These are phyloP conservation scores for Cecidostiba fungosa DNA, from an alignment of 2,888 invertebrate species.

Conservation along the genomic window DNA sequence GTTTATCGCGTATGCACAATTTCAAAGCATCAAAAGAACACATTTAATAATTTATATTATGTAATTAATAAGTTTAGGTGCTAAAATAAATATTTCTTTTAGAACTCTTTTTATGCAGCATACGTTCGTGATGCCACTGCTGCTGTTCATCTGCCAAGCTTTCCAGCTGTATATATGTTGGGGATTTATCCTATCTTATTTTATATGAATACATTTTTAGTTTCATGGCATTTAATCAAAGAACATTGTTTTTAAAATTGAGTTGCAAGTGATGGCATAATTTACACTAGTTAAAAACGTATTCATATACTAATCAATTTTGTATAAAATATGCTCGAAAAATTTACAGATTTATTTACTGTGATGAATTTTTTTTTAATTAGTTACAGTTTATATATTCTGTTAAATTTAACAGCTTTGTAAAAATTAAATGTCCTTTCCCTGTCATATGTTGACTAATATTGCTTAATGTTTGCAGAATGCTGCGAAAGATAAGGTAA, in stretches of 20 bases:
- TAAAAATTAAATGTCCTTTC: slow-evolving; percentile 63
- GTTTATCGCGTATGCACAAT: slow-evolving; percentile 39
- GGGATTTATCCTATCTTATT: slow-evolving; percentile 67
- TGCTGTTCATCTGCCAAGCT: slow-evolving; percentile 70
- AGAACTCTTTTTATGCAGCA: slow-evolving; percentile 26
- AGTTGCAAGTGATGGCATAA: too few species aligned
- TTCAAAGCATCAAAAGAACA: slow-evolving; percentile 23
- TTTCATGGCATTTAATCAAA: not conserved
- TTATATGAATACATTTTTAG: not conserved
- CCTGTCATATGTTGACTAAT: slow-evolving; percentile 74
- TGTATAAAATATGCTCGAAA: slow-evolving; percentile 23
- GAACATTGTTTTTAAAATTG: not conserved
- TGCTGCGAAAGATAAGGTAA: slow-evolving; percentile 79
- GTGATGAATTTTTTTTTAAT: not conserved
- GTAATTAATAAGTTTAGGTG: not conserved
- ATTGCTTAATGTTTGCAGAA: slow-evolving; percentile 79
- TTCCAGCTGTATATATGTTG: slow-evolving; percentile 69
- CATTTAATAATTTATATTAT: slow-evolving; percentile 31
- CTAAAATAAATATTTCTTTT: slow-evolving; percentile 46
- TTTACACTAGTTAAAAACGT: not conserved
- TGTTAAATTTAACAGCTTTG: slow-evolving; percentile 32
- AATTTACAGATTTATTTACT: slow-evolving; percentile 18
- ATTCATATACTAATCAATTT: slow-evolving; percentile 32
- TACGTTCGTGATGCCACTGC: slow-evolving; percentile 26
- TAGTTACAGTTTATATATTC: not conserved